Conservation (phyloP, 2,888 invertebrate genomes). For the Calameuta filiformis region DNA sequence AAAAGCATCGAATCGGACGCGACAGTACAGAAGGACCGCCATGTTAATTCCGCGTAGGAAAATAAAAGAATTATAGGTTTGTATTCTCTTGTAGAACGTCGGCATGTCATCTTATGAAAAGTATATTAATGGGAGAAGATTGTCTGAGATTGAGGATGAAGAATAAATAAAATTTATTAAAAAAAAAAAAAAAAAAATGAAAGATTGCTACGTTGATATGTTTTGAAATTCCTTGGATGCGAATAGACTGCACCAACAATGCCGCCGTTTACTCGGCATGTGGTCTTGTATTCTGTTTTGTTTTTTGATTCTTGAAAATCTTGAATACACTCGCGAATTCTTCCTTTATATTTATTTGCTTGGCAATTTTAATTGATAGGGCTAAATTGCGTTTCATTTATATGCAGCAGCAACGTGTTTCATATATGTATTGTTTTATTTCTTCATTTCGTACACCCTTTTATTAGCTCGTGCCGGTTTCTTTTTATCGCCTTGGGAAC, state of each 20-base stretch:
- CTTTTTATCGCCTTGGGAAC: background rate
- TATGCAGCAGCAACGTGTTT: constrained; percentile 18
- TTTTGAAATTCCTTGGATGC: background rate
- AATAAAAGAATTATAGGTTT: background rate
- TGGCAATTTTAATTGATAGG: constrained; percentile 36
- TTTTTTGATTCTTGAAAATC: background rate
- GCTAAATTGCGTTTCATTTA: constrained; percentile 36
- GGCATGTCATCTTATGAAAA: background rate
- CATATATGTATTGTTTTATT: background rate
- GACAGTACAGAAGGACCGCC: background rate
- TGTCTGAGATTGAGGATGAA: background rate
- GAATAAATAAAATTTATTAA: background rate
- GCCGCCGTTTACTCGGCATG: background rate
- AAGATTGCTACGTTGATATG: background rate
- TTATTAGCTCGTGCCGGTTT: constrained; percentile 1
- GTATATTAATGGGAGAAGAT: background rate
- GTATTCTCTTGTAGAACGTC: background rate
- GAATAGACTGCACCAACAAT: background rate
- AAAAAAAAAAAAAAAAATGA: background rate
- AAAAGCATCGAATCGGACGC: background rate
- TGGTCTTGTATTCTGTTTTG: background rate
- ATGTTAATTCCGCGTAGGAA: background rate
- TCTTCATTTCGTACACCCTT: background rate
- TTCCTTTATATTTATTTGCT: constrained; percentile 16
- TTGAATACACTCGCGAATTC: background rate